Percentiles rank a stretch among this genome's conserved stretches.
These are phyloP conservation scores for Callocephalon fimbriatum DNA, from an alignment of 2,113 vertebrate genomes.

Conservation along the genomic window DNA sequence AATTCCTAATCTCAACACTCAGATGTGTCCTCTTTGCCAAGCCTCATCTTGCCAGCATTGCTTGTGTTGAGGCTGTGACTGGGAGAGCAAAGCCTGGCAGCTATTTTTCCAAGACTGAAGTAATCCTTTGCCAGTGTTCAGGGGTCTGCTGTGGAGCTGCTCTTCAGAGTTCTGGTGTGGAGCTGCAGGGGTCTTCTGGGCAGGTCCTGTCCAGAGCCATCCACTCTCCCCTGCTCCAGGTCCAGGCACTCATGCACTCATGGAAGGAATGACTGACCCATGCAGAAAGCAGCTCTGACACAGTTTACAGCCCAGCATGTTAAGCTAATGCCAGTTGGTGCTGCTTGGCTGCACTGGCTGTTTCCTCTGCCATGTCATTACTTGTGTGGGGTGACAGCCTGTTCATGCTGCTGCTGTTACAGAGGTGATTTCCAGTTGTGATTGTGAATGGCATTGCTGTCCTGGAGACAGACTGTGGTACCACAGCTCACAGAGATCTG, in stretches of 20 bases:
- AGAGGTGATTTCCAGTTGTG: not conserved
- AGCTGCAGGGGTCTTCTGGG: not conserved
- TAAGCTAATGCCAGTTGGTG: not conserved
- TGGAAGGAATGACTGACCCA: not conserved
- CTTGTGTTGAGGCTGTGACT: not conserved
- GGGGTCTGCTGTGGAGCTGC: not conserved
- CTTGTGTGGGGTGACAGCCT: not conserved
- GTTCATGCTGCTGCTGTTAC: not conserved
- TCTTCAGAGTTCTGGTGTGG: not conserved
- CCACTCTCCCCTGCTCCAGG: not conserved
- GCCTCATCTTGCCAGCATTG: not conserved
- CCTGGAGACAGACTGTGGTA: not conserved
- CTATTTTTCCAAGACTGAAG: not conserved
- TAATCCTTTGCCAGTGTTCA: not conserved
- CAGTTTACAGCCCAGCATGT: not conserved
- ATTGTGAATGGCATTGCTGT: not conserved
- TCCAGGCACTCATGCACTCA: fast-evolving
- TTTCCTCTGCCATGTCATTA: not conserved
- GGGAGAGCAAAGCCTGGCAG: not conserved
- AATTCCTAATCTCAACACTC: not conserved
- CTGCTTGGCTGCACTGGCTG: not conserved
- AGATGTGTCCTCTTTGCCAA: not conserved
- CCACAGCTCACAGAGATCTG: not conserved
- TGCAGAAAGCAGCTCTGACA: not conserved
- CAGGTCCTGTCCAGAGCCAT: not conserved